Percentiles rank a stretch among this genome's conserved stretches.
These are phyloP conservation scores for Melitaea athalia DNA, from an alignment of 2,888 invertebrate species.

Conservation along the genomic window DNA sequence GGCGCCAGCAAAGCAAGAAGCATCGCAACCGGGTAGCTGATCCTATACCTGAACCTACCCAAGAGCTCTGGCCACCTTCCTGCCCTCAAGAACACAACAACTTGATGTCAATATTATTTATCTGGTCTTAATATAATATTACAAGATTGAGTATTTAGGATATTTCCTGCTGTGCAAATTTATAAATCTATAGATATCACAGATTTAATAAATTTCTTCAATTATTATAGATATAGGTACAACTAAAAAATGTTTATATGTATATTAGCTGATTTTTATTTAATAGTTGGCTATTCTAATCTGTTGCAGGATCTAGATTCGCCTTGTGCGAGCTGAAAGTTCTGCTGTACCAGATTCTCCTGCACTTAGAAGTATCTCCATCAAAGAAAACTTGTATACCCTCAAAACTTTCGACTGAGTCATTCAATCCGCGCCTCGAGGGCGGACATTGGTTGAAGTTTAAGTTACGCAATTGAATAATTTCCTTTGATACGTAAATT, in stretches of 20 bases:
- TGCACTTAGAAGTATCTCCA: slow-evolving; percentile 56
- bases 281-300: not conserved
- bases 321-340: slow-evolving; percentile 69
- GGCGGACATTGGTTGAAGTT: slow-evolving; percentile 64
- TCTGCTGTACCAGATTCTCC: slow-evolving; percentile 60
- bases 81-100: too few species aligned
- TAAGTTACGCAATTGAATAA: slow-evolving; percentile 25
- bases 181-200: too few species aligned
- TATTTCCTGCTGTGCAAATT: too few species aligned
- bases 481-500: not conserved
- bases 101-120: too few species aligned
- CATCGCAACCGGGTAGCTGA: too few species aligned
- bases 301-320: slow-evolving; percentile 58
- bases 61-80: too few species aligned
- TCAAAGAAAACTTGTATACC: slow-evolving; percentile 57
- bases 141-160: too few species aligned
- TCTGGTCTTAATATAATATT: too few species aligned
- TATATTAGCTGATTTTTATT: not conserved
- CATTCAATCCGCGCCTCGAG: slow-evolving; percentile 51
- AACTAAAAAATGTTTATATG: not conserved
- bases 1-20: too few species aligned
- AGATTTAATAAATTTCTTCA: too few species aligned
- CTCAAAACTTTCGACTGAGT: slow-evolving; percentile 44
- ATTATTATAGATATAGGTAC: too few species aligned
- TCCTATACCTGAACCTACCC: too few species aligned